These are phyloP conservation scores for Petrophora chlorosata DNA, from an alignment of 2,888 invertebrate species.

Conservation along the genomic window DNA sequence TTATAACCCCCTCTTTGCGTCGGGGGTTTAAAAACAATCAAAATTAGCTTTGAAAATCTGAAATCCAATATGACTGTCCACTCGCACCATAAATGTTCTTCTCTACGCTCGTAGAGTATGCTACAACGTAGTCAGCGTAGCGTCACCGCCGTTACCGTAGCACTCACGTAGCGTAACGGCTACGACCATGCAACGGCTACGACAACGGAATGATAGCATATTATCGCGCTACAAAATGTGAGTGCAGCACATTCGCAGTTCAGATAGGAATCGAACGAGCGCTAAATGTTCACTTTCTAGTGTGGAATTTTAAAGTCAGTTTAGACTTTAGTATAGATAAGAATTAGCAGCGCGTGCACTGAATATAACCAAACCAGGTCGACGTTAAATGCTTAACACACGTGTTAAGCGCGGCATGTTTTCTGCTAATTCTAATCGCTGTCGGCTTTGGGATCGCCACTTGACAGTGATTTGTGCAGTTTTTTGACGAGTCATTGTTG, in stretches of 20 bases:
- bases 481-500: too few species aligned
- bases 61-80: conserved; percentile 13
- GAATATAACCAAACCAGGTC: too few species aligned
- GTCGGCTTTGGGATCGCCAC: too few species aligned
- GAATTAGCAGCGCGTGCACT: too few species aligned
- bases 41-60: conserved; percentile 3
- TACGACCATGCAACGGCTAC: conserved; percentile 22
- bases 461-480: too few species aligned
- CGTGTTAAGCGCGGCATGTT: too few species aligned
- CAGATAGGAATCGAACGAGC: conserved; percentile 17
- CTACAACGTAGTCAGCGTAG: conserved; percentile 27
- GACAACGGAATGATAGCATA: conserved; percentile 24
- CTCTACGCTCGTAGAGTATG: conserved; percentile 23
- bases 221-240: conserved; percentile 31
- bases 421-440: too few species aligned
- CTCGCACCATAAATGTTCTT: conserved; percentile 19
- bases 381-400: too few species aligned
- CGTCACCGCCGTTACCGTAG: conserved; percentile 32
- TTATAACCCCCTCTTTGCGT: too few species aligned
- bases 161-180: conserved; percentile 21
- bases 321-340: conserved; percentile 2
- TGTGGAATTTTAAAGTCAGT: conserved; percentile 6
- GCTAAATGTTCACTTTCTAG: conserved; percentile 1
- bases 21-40: neutral
- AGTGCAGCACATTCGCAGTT: conserved; percentile 27